These are phyloP conservation scores for Grus americana DNA, from an alignment of 2,113 vertebrate genomes.

Conservation along the genomic window DNA sequence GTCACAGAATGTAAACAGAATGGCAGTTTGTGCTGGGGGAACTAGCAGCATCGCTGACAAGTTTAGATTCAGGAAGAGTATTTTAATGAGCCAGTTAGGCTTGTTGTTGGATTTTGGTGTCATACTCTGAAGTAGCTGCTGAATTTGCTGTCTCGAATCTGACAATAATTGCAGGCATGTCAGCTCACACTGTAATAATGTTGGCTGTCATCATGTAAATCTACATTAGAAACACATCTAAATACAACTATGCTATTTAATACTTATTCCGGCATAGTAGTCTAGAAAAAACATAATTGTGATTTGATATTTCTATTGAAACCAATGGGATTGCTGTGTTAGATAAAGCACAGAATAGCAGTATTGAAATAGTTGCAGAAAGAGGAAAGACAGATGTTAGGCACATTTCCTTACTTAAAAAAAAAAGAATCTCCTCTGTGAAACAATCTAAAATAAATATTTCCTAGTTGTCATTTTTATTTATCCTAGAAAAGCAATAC, in stretches of 20 bases:
- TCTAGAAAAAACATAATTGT: background rate
- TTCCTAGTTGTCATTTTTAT: background rate
- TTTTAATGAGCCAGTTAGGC: constrained; percentile 3
- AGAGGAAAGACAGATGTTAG: background rate
- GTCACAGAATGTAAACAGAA: background rate
- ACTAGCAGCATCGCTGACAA: background rate
- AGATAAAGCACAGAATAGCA: background rate
- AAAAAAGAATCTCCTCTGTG: background rate
- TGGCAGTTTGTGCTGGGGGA: constrained; percentile 3
- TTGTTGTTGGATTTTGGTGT: constrained; percentile 17
- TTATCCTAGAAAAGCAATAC: background rate
- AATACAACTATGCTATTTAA: background rate
- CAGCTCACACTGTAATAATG: background rate
- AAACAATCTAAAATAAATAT: background rate
- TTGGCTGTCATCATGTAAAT: background rate
- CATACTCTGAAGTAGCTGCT: constrained; percentile 22
- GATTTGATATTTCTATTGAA: background rate
- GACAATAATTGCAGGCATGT: constrained; percentile 29
- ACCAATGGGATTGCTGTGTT: background rate
- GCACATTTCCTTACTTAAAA: background rate
- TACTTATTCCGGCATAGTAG: background rate
- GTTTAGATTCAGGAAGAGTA: background rate
- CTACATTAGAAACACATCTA: background rate
- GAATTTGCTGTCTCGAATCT: background rate
- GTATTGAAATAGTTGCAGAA: background rate